Evolutionary conservation across 2,888 invertebrate species (phyloP), one percentile per base, ranked within the genome.

Genomic region (Myopa tessellatipennis): DNA sequence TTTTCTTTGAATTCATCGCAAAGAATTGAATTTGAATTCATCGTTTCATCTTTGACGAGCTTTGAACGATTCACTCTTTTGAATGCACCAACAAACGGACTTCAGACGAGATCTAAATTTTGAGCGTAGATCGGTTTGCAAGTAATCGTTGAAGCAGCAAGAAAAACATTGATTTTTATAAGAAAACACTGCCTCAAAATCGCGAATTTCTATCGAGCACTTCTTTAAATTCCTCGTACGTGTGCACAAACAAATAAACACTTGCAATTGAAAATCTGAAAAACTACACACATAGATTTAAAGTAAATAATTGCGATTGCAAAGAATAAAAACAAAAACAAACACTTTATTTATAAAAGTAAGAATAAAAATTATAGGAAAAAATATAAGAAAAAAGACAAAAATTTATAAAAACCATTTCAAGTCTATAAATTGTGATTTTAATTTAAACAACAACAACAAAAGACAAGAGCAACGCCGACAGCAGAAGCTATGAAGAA

Each of bases 401-500:
- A 26, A 26, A 26, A 26, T 26, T 26, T 26, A 75, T 36, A 72
- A 50, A 65, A 82, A 81, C 82, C 81, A 85, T 85, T 83, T 86
- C 88, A 88, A 88, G 88, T 88, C 88, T 88, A 87, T 86, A 85
- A 87, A 88, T 88, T 88, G 88, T 88, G 88, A 88, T 88, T 88
- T 88, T 87, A 88, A 85, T 88, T 88, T 87, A 83, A 87, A 78
- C 73, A 77, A 74, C 67, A 80, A 78, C 77, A 78, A 76, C 58
- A 70, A 45, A 74, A 71, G 12, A 60, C 61, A 74, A 69, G 16
- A 73, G n/a, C 60, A 52, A 58, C 58, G 55, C 12, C 38, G 61
- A 69, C 50, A 52, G 60, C 65, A 40, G 60, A 52, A 8, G 40
- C 60, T 26, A 36, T 3, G 58, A 36, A 34, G 63, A 63, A 63